Base-by-base conservation (phyloP, 2,888 invertebrate species). In the Diarsia brunnea region DNA sequence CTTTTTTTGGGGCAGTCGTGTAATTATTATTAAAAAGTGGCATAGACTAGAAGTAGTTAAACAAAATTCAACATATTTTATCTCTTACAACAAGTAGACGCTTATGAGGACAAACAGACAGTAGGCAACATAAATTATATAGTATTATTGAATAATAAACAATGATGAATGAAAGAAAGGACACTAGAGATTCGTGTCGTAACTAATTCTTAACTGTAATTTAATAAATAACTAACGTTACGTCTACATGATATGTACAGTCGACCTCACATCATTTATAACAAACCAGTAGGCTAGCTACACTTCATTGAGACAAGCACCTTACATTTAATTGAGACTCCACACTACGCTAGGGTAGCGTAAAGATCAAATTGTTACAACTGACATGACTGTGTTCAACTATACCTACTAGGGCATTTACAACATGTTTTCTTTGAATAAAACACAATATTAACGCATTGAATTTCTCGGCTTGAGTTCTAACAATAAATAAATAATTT, bases 371-470 rank as follows among this genome's bases (percentile, higher is more conserved):
- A 61, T 12, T 38, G 38, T n/a, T 14, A 43, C 8, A 38, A 24
- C 2, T 63, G 8, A 43, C 8, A 14, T 63, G 38, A 38, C 38
- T 8, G 63, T 14, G n/a, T 63, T 63, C 4, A 63, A 16, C 43
- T 8, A 3, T 31, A 58, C n/a, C n/a, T n/a, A n/a, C 31, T 21
- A 12, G 45, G 8, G 1, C n/a, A 73, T 45, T 16, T n/a, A 51
- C 7, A 55, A 24, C 16, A 61, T 31, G 1, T 60, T n/a, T 14
- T 45, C n/a, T 67, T 65, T 24, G 1, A 69, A 38, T 16, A 21
- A 63, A 27, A n/a, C n/a, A 55, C 53, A 43, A 11, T 63, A 69
- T 73, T 79, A 84, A 73, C 79, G 45, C 60, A 69, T 73, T 61
- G 0, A 38, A 45, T 66, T 38, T 45, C 7, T 49, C 1, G 2